Base-by-base conservation (phyloP, 2,888 invertebrate genomes). In the Hypolimnas misippus region DNA sequence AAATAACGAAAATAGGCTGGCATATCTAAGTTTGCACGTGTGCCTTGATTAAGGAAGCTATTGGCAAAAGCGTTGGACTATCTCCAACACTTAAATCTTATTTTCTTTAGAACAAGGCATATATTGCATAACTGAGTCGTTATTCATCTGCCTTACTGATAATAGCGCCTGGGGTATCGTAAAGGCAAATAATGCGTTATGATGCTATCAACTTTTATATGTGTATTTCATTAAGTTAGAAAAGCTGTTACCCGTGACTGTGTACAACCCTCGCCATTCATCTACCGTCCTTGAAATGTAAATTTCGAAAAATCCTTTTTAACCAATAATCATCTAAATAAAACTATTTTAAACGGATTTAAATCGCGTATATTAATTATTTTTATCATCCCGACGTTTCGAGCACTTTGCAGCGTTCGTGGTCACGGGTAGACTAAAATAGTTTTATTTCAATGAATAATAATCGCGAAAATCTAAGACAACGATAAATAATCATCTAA, bases 111-210 rank as follows among this genome's bases (percentile, higher is more conserved):
- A 52, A 51, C 31, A 21, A 51, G 14, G 31, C 16, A 31, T 42
- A 40, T 14, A 49, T 49, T 29, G 29, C 44, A 46, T 59, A 46
- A 59, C 52, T 25, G n/a, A 25, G 8, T 25, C 38, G 33, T 57
- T 38, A 31, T 38, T 62, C 40, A 57, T 62, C 31, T 53, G 19
- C 33, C 35, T 31, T 12, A 21, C 62, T 40, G 49, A 49, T 57
- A 57, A 57, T 53, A 53, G 57, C 46, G 38, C 10, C 57, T 38
- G 31, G 62, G 62, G 57, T 49, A 19, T 53, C 53, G 46, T 62
- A 54, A 57, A 54, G 8, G 49, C 44, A 42, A 46, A 53, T 31
- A 25, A 54, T 33, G 57, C 38, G 40, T 46, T 59, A 46, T 46
- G 54, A 57, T 57, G 17, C 8, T 57, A 42, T 42, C 40, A 42